Percentiles rank a stretch among this genome's conserved stretches.
Evolutionary conservation across 2,797 vertebrate species (phyloP).

Genomic region (Gadopsis marmoratus): DNA sequence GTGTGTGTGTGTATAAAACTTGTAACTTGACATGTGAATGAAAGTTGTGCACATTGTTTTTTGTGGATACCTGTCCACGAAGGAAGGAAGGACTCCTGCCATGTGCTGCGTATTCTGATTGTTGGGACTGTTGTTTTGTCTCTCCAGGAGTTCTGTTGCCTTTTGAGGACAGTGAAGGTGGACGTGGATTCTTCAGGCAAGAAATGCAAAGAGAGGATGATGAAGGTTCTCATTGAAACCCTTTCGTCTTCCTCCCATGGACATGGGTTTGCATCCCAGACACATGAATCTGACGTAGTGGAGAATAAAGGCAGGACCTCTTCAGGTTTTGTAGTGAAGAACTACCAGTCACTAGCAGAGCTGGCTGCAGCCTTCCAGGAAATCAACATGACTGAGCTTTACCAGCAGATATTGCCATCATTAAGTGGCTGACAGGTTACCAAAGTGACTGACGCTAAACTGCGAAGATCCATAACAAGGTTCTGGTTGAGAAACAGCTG

Average conservation of each 20-base stretch:
- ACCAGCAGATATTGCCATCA: constrained; percentile 52
- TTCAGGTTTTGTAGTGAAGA: constrained; percentile 53
- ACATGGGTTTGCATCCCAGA: constrained; percentile 32
- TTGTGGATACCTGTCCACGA: neutral
- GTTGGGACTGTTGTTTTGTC: neutral
- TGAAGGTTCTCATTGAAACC: constrained; percentile 87
- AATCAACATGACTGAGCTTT: constrained; percentile 47
- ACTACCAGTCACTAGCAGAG: constrained; percentile 44
- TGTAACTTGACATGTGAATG: neutral
- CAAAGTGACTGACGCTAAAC: neutral
- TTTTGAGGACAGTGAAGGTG: constrained; percentile 90
- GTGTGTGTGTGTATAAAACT: no score
- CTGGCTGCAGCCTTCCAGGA: constrained; percentile 57
- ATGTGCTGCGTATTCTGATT: neutral
- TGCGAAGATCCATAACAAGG: neutral
- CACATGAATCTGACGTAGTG: neutral
- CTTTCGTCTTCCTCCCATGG: constrained; percentile 10
- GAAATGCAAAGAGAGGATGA: constrained; percentile 93
- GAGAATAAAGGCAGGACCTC: neutral
- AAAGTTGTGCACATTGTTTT: neutral
- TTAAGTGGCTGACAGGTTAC: constrained; percentile 27
- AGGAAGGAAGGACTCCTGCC: neutral
- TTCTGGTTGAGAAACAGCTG: neutral
- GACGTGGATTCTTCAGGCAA: constrained; percentile 91
- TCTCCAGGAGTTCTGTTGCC: constrained; percentile 87